Evolutionary conservation across 1,140 invertebrate species (phyloP).

Genomic region (Philopotamus ludificatus): DNA sequence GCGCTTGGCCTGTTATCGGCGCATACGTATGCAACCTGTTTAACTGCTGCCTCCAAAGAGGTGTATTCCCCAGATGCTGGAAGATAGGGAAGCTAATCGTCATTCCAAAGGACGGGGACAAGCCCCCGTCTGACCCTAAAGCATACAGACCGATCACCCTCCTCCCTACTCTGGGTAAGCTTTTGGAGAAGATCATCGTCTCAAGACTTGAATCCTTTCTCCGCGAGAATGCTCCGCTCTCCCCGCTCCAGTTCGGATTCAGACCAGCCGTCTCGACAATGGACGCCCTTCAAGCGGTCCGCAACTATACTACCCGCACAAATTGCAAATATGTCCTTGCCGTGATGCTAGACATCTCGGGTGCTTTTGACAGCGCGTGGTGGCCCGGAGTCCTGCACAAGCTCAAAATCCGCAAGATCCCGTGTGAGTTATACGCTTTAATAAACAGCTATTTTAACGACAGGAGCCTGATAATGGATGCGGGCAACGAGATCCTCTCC

Average conservation of each 20-base stretch:
- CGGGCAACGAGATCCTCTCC: too few species aligned
- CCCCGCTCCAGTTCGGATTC: too few species aligned
- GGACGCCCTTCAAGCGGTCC: too few species aligned
- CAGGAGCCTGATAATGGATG: not conserved
- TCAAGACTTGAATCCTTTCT: conserved; percentile 34
- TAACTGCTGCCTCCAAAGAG: too few species aligned
- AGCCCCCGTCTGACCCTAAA: conserved; percentile 43
- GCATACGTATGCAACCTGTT: too few species aligned
- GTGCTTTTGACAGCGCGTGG: not conserved
- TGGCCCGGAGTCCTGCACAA: not conserved
- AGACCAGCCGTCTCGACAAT: too few species aligned
- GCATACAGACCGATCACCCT: conserved; percentile 50
- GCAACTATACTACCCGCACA: too few species aligned
- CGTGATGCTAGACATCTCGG: not conserved
- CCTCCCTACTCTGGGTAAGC: conserved; percentile 47
- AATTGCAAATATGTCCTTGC: not conserved
- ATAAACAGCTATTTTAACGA: not conserved
- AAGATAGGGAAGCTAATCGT: too few species aligned
- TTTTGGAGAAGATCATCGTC: conserved; percentile 46
- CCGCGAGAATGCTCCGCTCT: too few species aligned
- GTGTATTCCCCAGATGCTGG: too few species aligned
- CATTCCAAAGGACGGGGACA: conserved; percentile 44
- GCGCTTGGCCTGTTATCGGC: too few species aligned
- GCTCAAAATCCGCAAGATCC: not conserved
- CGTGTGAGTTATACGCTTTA: not conserved